Evolutionary conservation across 1,140 invertebrate species (phyloP).

Genomic region (Formica selysi): DNA sequence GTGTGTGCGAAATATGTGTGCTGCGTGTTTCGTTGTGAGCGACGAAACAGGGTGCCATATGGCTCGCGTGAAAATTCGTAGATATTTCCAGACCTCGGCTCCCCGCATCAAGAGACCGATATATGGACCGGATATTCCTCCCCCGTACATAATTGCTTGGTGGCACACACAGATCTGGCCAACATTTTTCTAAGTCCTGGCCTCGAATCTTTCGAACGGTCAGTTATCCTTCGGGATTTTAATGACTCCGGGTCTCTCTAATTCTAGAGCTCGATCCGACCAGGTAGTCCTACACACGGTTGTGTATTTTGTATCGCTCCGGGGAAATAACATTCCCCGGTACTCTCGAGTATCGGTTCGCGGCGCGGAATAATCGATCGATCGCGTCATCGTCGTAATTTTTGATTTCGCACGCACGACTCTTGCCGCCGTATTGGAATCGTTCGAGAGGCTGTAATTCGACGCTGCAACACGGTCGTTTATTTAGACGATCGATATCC

Average conservation of each 20-base stretch:
- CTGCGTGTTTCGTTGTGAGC: not conserved
- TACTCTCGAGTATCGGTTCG: conserved; percentile 44
- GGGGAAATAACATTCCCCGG: conserved; percentile 71
- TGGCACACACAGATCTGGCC: conserved; percentile 34
- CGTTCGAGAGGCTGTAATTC: conserved; percentile 48
- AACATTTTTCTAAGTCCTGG: conserved; percentile 64
- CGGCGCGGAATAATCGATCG: conserved; percentile 61
- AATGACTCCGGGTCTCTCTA: conserved; percentile 78
- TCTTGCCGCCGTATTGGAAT: not conserved
- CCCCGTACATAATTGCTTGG: conserved; percentile 46
- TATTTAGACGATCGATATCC: conserved; percentile 22
- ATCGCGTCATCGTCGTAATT: conserved; percentile 63
- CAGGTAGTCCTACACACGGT: conserved; percentile 60
- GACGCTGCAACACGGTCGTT: conserved; percentile 37
- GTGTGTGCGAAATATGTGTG: not conserved
- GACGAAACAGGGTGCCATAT: conserved; percentile 41
- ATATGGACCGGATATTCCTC: conserved; percentile 48
- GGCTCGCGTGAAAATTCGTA: conserved; percentile 57
- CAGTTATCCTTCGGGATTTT: conserved; percentile 82
- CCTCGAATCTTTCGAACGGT: conserved; percentile 63
- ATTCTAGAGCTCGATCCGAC: conserved; percentile 78
- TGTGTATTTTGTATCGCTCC: conserved; percentile 80
- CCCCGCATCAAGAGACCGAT: conserved; percentile 22
- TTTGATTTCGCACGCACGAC: conserved; percentile 62
- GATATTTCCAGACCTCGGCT: conserved; percentile 33